phyloP scores from a whole-genome alignment of 2,797 vertebrate genomes.

The Buphagus erythrorhynchus region DNA sequence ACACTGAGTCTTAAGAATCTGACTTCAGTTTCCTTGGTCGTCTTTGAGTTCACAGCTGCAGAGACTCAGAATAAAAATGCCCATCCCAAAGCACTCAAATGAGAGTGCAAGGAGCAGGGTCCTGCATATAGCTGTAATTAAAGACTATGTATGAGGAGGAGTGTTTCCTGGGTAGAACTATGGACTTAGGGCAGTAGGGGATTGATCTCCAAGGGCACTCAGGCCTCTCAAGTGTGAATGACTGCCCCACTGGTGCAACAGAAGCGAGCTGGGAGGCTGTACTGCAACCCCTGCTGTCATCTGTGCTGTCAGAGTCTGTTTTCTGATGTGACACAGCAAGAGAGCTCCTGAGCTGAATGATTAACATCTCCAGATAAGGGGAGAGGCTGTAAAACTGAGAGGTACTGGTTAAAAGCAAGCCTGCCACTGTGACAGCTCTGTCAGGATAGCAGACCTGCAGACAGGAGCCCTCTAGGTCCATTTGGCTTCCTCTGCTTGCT shows the following conservation, averaged over 20 bases:
- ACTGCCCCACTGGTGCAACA: too few species aligned
- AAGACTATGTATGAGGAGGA: neutral
- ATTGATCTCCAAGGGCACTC: neutral
- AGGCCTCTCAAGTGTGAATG: neutral
- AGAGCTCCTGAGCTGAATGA: neutral
- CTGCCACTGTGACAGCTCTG: neutral
- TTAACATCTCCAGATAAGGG: neutral
- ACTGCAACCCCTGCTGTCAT: neutral
- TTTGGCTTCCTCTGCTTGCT: neutral
- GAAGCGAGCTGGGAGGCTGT: rapidly evolving
- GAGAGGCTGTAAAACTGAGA: neutral
- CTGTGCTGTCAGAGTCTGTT: neutral
- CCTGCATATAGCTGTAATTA: neutral
- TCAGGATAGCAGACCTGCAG: neutral
- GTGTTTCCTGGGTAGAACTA: neutral
- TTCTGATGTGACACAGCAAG: neutral
- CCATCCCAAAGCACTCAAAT: neutral
- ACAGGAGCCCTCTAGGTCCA: neutral
- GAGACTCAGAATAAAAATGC: neutral
- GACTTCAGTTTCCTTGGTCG: neutral
- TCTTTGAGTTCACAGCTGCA: neutral
- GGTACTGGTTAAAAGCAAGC: neutral
- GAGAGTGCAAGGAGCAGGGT: neutral
- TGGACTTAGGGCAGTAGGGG: neutral
- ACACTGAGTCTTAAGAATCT: neutral